These are phyloP conservation scores for Uromys caudimaculatus DNA, from an alignment of 2,797 vertebrate genomes.

Conservation along the genomic window DNA sequence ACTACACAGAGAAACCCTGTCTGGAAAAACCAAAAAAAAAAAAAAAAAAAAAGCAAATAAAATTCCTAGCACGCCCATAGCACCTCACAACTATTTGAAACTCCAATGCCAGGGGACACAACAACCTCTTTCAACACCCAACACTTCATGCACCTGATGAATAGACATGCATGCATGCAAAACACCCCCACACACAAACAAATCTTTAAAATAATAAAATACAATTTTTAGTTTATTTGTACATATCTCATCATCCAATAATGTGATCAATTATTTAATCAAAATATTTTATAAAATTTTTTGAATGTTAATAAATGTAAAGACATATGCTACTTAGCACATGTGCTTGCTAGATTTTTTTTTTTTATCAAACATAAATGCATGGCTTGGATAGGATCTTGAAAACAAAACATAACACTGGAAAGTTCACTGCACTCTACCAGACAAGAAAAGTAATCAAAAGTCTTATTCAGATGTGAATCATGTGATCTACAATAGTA, in stretches of 20 bases:
- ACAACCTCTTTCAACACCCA: neutral
- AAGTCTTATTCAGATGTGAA: neutral
- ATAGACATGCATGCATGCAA: neutral
- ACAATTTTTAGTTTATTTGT: neutral
- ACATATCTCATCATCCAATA: neutral
- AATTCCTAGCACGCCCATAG: neutral
- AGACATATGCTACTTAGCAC: neutral
- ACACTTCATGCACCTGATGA: neutral
- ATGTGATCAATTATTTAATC: neutral
- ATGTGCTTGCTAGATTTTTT: neutral
- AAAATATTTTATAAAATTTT: neutral
- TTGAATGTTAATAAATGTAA: neutral
- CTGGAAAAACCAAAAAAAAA: too few species aligned
- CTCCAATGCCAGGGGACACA: neutral
- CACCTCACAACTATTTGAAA: neutral
- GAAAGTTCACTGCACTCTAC: too few species aligned
- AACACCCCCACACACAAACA: neutral
- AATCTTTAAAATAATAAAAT: neutral
- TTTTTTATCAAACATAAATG: neutral
- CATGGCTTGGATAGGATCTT: neutral
- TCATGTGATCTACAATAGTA: neutral
- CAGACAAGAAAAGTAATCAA: neutral
- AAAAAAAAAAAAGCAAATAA: too few species aligned
- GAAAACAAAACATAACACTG: neutral
- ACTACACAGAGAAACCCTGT: too few species aligned